These are phyloP conservation scores for Agelas oroides DNA, from an alignment of 37 sponge, comb jelly and placozoan species.

Conservation along the genomic window DNA sequence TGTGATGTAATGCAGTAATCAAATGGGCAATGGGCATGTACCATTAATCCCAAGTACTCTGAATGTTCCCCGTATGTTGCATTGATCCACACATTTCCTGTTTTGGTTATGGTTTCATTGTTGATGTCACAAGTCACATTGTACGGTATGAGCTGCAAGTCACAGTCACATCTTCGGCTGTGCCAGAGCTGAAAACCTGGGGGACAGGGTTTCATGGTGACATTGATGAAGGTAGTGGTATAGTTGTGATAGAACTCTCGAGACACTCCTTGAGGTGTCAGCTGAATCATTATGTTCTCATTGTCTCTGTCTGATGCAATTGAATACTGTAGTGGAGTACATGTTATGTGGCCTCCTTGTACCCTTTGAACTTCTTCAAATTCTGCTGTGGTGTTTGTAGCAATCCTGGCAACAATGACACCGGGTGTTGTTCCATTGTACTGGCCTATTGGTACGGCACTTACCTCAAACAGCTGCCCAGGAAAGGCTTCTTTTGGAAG, in stretches of 20 bases:
- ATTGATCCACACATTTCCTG: background rate
- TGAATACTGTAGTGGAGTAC: too few relatives aligned
- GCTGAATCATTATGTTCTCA: too few relatives aligned
- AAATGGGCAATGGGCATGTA: conserved; percentile 18
- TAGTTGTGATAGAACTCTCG: background rate
- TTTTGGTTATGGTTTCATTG: too few relatives aligned
- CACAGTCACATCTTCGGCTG: conserved; percentile 3
- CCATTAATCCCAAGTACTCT: background rate
- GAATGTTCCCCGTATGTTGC: background rate
- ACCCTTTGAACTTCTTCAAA: too few relatives aligned
- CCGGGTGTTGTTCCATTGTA: conserved; percentile 23
- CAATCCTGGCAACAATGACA: background rate
- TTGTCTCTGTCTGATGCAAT: too few relatives aligned
- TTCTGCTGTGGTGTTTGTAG: too few relatives aligned
- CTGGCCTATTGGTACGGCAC: background rate
- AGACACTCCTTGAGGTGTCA: too few relatives aligned
- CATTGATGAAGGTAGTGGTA: background rate
- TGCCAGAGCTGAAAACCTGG: too few relatives aligned
- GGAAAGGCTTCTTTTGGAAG: conserved; percentile 1
- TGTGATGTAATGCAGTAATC: conserved; percentile 20
- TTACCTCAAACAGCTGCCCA: conserved; percentile 1
- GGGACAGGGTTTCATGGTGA: background rate
- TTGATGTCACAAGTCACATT: background rate
- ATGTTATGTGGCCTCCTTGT: too few relatives aligned
- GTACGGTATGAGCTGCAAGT: background rate